Percentiles rank a stretch among this genome's conserved stretches.
These are phyloP conservation scores for Rhynchopsitta pachyrhyncha DNA, from an alignment of 2,113 vertebrate species.

Conservation along the genomic window DNA sequence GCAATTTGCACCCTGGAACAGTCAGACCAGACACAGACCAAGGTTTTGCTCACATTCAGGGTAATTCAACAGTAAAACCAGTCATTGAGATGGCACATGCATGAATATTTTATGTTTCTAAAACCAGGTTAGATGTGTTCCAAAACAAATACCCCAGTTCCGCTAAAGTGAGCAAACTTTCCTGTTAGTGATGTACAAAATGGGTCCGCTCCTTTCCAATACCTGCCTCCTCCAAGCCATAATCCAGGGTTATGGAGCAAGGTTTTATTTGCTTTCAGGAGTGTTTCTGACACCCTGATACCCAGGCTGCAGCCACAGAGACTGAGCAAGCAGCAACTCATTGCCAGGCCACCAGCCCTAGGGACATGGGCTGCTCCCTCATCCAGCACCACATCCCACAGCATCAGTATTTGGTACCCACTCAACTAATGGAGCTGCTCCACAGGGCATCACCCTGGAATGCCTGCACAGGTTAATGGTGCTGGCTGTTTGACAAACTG, in stretches of 20 bases:
- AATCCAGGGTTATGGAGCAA: neutral
- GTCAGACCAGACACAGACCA: neutral
- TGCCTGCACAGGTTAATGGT: neutral
- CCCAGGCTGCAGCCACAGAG: neutral
- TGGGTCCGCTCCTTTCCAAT: neutral
- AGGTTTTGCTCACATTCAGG: neutral
- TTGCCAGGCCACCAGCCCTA: neutral
- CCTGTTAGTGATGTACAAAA: neutral
- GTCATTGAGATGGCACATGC: neutral
- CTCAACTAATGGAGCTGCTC: neutral
- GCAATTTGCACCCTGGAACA: accelerated
- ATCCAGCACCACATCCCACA: neutral
- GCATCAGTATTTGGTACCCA: neutral
- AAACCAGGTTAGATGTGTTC: neutral
- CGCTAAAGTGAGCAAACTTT: neutral
- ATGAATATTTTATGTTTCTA: neutral
- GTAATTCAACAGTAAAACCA: neutral
- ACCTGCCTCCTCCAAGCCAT: neutral
- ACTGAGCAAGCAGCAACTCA: accelerated
- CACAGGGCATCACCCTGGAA: neutral
- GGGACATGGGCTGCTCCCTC: neutral
- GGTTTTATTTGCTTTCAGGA: neutral
- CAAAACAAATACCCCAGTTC: neutral
- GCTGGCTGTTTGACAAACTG: neutral
- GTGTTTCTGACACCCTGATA: neutral